Conservation (phyloP, 2,113 vertebrate species). For the Aix galericulata region DNA sequence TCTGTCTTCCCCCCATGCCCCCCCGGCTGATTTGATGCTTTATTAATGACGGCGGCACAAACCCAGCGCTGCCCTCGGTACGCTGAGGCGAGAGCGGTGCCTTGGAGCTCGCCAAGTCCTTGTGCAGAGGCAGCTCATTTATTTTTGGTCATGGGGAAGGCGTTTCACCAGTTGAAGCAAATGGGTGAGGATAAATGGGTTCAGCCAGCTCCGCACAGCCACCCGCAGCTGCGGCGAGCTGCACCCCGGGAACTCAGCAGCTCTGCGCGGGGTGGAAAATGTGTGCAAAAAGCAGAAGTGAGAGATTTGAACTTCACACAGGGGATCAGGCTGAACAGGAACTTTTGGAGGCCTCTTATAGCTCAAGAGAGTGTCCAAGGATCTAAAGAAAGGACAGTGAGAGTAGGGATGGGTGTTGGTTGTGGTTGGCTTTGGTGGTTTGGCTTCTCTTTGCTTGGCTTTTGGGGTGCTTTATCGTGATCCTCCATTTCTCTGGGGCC, state of each 20-base stretch:
- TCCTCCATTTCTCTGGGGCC: neutral
- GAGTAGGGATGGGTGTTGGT: neutral
- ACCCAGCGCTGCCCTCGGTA: neutral
- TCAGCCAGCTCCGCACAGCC: fast-evolving
- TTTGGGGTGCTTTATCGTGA: neutral
- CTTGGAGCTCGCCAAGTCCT: neutral
- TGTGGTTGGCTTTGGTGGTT: neutral
- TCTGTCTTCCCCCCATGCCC: neutral
- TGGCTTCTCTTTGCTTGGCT: neutral
- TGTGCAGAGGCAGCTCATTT: neutral
- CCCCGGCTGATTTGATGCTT: slow-evolving; percentile 46
- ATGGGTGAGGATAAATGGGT: neutral
- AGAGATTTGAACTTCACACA: fast-evolving
- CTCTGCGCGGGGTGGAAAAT: neutral
- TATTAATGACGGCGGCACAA: neutral
- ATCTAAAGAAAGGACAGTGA: too few species aligned
- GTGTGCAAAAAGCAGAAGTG: neutral
- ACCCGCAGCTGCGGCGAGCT: fast-evolving
- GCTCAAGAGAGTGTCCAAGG: neutral
- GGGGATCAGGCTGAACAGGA: neutral
- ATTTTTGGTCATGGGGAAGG: neutral
- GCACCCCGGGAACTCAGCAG: neutral
- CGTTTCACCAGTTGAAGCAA: neutral
- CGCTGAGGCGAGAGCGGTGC: neutral
- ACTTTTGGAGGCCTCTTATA: neutral